Base-by-base conservation (phyloP, 2,888 invertebrate species). In the Diarsia rubi region DNA sequence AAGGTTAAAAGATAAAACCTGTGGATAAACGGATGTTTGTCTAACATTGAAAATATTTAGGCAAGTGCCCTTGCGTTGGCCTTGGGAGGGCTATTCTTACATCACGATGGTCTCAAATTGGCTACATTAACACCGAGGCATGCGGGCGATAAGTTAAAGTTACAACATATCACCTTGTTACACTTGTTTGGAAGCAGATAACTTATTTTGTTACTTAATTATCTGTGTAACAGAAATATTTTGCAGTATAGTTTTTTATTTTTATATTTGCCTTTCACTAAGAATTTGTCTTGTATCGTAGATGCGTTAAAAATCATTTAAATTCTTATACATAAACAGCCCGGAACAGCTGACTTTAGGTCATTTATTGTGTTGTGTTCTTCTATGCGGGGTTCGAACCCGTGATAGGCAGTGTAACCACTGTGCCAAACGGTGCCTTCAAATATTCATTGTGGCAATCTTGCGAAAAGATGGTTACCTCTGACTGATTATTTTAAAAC, bases 111-210 rank as follows among this genome's bases (percentile, higher is more conserved):
- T 8, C 42, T 47, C 57, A 57, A 67, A 69, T 83, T 69, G 47
- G 59, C n/a, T 47, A 27, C n/a, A 73, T 79, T 49, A 47, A 67
- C 73, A 63, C 54, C 24, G 37, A 27, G 14, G 0, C 19, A 81
- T 83, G 54, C 70, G 81, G 81, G 84, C 62, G 70, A 80, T 80
- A 66, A 57, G 37, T 72, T 24, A 11, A 37, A 27, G 45, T 84
- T 80, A 75, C 75, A 65, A 70, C 60, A 80, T 75, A 59, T 70
- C 70, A 70, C 81, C 70, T 84, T 80, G 81, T 64, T 60, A 79
- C 27, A 45, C 44, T 66, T 69, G 14, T 42, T 65, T 44, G 49
- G 44, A 0, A 47, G 24, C 21, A 31, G 60, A 72, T 78, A 62
- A 54, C 52, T 8, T 37, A 24, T 31, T 16, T 49, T 62, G 37